Conservation (phyloP, 35 echinoderm and acorn worm species). For the Stichopus chloronotus region DNA sequence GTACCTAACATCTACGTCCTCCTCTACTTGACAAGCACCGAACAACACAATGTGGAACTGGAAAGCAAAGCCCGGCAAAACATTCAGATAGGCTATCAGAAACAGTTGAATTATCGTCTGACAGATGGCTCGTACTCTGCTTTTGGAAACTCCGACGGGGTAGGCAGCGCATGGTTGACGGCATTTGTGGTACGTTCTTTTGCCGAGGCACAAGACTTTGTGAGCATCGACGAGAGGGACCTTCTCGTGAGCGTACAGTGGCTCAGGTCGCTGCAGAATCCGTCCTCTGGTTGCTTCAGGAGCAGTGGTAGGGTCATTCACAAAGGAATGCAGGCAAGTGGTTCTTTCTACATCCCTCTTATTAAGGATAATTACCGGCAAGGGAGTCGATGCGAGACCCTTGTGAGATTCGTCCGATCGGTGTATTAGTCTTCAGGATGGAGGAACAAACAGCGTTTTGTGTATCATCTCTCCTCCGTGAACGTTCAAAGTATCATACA, state of each 20-base stretch:
- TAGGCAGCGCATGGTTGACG: conserved; percentile 74
- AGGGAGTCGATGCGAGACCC: too few species aligned
- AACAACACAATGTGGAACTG: conserved; percentile 37
- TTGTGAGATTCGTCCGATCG: too few species aligned
- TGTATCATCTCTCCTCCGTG: too few species aligned
- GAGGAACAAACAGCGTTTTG: too few species aligned
- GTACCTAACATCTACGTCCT: conserved; percentile 76
- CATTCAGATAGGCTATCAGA: conserved; percentile 65
- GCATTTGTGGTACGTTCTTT: conserved; percentile 68
- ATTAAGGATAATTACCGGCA: too few species aligned
- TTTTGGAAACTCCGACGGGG: conserved; percentile 55
- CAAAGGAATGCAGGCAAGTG: conserved; percentile 64
- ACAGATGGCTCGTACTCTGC: conserved; percentile 71
- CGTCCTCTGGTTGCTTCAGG: conserved; percentile 35
- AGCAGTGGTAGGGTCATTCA: conserved; percentile 62
- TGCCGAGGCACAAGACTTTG: conserved; percentile 45
- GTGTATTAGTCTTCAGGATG: too few species aligned
- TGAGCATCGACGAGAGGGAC: conserved; percentile 45
- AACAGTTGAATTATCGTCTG: conserved; percentile 64
- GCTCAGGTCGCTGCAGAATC: conserved; percentile 37
- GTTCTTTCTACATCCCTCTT: neutral
- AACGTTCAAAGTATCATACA: too few species aligned
- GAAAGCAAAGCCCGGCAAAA: conserved; percentile 40
- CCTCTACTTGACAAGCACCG: conserved; percentile 69
- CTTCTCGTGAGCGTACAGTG: conserved; percentile 45